These are phyloP conservation scores for Andrena hattorfiana DNA, from an alignment of 2,888 invertebrate species.

Conservation along the genomic window DNA sequence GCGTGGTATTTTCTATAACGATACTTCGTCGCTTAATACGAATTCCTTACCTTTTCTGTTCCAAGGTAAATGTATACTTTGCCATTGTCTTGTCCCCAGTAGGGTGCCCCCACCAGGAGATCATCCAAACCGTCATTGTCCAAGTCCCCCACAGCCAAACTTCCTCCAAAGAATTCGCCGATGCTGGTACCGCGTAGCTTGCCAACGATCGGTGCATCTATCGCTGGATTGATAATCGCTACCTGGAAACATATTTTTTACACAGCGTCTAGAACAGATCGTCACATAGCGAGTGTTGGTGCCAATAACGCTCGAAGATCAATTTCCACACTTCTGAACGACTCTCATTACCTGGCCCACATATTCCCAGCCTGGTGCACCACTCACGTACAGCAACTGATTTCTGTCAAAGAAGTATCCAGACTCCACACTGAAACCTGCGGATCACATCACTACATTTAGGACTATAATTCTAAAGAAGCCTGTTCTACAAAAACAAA, in stretches of 20 bases:
- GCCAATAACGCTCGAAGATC: no score
- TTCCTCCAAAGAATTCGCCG: constrained; percentile 80
- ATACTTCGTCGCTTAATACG: background rate
- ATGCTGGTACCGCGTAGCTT: constrained; percentile 68
- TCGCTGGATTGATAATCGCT: constrained; percentile 63
- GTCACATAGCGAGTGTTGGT: background rate
- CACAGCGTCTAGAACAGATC: no score
- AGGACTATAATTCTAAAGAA: background rate
- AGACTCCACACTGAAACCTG: constrained; percentile 77
- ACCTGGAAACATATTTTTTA: constrained; percentile 61
- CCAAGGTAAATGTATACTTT: constrained; percentile 75
- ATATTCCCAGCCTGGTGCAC: constrained; percentile 76
- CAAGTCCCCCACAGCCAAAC: constrained; percentile 78
- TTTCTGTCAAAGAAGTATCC: constrained; percentile 73
- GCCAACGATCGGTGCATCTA: constrained; percentile 37
- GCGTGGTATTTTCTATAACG: background rate
- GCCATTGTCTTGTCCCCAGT: constrained; percentile 79
- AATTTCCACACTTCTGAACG: background rate
- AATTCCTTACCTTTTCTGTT: constrained; percentile 40
- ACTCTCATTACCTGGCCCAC: constrained; percentile 67
- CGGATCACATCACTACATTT: background rate
- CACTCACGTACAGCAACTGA: constrained; percentile 68
- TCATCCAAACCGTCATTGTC: constrained; percentile 79
- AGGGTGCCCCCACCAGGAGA: constrained; percentile 79
- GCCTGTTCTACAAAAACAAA: background rate